Evolutionary conservation across 2,888 invertebrate species (phyloP).

Genomic region (Allolobophora icterica): DNA sequence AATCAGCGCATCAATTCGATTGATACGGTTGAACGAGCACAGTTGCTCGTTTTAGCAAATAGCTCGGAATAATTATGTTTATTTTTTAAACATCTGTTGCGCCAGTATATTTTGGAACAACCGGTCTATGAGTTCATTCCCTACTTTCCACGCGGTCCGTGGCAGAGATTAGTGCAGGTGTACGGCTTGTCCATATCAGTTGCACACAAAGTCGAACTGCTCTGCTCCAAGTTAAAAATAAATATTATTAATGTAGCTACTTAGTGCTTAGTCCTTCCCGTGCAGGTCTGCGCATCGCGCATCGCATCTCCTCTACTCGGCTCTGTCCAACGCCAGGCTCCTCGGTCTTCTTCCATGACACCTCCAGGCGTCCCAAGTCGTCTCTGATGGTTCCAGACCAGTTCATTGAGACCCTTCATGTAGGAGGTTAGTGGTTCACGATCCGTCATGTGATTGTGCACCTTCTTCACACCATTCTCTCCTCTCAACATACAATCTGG

Average conservation of each 20-base stretch:
- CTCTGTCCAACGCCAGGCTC: too few relatives aligned
- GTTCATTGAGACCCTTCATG: too few relatives aligned
- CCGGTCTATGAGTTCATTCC: neutral
- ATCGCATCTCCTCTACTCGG: too few relatives aligned
- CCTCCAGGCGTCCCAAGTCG: too few relatives aligned
- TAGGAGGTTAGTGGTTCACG: too few relatives aligned
- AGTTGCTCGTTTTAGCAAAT: neutral
- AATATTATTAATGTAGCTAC: neutral
- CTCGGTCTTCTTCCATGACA: too few relatives aligned
- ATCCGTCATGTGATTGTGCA: too few relatives aligned
- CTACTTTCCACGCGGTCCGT: neutral
- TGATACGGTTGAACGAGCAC: constrained; percentile 4
- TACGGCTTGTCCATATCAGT: neutral
- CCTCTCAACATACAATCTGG: too few relatives aligned
- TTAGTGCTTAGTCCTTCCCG: too few relatives aligned
- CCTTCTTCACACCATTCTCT: too few relatives aligned
- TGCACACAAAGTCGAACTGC: neutral
- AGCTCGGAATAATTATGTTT: neutral
- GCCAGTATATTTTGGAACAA: neutral
- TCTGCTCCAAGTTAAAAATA: neutral
- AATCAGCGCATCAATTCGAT: constrained; percentile 10
- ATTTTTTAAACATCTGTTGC: neutral
- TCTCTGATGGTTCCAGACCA: too few relatives aligned
- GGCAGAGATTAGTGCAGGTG: neutral
- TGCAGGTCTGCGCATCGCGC: too few relatives aligned